phyloP scores from a whole-genome alignment of 30 jellyfish, hydroid and myxozoan genomes.

The Hydractinia symbiolongicarpus region DNA sequence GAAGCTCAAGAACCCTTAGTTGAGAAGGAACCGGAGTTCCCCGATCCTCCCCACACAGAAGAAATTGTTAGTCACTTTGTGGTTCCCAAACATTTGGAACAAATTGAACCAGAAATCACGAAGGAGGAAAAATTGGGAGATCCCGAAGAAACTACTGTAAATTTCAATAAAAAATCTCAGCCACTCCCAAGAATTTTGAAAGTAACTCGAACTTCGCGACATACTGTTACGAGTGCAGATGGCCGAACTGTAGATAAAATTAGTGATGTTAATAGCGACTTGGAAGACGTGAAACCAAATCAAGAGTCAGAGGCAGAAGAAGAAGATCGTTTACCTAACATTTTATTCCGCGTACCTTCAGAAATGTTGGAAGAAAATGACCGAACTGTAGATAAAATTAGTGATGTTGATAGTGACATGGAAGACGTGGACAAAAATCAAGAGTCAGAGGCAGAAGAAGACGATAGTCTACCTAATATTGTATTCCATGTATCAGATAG shows the following conservation, averaged over 20 bases:
- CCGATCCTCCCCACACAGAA: not conserved
- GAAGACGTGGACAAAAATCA: no score
- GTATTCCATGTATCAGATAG: no score
- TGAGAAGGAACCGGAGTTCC: no score
- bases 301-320: no score
- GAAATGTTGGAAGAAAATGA: no score
- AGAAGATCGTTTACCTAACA: no score
- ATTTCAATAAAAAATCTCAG: not conserved
- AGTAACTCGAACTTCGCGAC: not conserved
- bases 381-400: not conserved
- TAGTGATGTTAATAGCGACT: not conserved
- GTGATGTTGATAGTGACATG: not conserved
- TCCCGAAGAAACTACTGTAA: not conserved
- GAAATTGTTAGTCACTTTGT: not conserved
- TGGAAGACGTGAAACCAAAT: no score
- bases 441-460: no score
- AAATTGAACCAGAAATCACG: not conserved
- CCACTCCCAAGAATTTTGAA: not conserved
- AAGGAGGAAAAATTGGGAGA: not conserved
- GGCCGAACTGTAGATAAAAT: not conserved
- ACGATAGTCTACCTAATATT: no score
- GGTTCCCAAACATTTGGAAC: not conserved
- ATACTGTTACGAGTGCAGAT: not conserved
- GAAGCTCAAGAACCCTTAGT: no score
- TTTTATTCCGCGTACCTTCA: no score